Conservation (phyloP, 2,113 vertebrate species). For the Catharus bicknelli region DNA sequence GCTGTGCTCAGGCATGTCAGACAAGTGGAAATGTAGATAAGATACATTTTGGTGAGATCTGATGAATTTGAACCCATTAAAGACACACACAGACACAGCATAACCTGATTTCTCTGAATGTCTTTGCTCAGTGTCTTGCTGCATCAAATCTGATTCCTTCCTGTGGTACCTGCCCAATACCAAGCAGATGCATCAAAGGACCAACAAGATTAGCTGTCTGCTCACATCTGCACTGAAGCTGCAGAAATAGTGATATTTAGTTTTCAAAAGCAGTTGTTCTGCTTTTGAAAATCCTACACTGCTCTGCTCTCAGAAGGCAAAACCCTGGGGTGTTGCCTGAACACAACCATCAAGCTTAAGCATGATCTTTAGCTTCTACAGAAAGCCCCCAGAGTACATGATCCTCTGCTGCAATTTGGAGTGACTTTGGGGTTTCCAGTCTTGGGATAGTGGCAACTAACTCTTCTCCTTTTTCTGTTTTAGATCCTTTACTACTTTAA, state of each 20-base stretch:
- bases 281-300: background rate
- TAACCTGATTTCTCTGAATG: background rate
- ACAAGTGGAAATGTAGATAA: rapidly evolving
- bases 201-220: background rate
- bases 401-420: background rate
- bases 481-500: constrained; percentile 3
- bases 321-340: rapidly evolving
- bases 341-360: background rate
- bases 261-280: background rate
- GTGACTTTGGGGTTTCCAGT: background rate
- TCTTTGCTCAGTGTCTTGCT: background rate
- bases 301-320: background rate
- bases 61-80: background rate
- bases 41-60: background rate
- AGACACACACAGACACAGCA: background rate
- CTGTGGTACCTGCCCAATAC: background rate
- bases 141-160: background rate
- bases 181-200: background rate
- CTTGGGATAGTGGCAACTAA: background rate
- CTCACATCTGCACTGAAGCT: background rate
- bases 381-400: rapidly evolving
- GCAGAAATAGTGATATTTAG: background rate
- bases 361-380: background rate
- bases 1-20: background rate
- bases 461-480: background rate